A percentile compares a stretch with the other conserved stretches of the same genome.
These are phyloP conservation scores for Trachymyrmex septentrionalis DNA, from an alignment of 1,140 invertebrate genomes.

Conservation along the genomic window DNA sequence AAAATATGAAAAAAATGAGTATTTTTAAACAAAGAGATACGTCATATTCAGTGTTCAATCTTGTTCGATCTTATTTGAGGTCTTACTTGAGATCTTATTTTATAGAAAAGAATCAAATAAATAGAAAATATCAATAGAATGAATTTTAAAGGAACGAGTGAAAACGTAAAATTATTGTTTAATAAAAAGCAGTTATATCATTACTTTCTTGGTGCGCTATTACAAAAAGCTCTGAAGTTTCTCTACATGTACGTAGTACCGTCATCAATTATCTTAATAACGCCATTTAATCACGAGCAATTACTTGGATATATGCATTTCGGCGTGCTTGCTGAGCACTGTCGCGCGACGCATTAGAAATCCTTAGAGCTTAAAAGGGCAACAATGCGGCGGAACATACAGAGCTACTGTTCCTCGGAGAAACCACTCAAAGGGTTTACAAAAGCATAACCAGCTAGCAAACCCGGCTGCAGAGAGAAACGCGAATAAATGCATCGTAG, in stretches of 20 bases:
- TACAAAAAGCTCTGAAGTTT: slow-evolving; percentile 2
- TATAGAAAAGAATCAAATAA: not conserved
- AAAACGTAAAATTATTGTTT: not conserved
- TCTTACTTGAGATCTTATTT: too few relatives aligned
- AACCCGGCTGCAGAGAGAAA: slow-evolving; percentile 42
- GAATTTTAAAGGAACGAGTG: not conserved
- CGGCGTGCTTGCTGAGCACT: slow-evolving; percentile 8
- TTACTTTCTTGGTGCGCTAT: not conserved
- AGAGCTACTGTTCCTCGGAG: slow-evolving; percentile 58
- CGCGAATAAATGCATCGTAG: slow-evolving; percentile 63
- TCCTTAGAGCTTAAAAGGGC: slow-evolving; percentile 67
- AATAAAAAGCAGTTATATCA: not conserved
- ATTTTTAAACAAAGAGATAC: not conserved
- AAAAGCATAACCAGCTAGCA: slow-evolving; percentile 60
- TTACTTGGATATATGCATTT: slow-evolving; percentile 61
- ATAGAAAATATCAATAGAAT: not conserved
- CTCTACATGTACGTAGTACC: not conserved
- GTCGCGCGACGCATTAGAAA: slow-evolving; percentile 61
- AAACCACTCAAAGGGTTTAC: slow-evolving; percentile 60
- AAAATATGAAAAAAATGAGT: not conserved
- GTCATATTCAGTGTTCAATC: not conserved
- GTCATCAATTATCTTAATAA: slow-evolving; percentile 62
- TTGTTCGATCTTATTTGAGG: not conserved
- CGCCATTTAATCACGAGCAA: slow-evolving; percentile 58
- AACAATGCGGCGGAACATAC: slow-evolving; percentile 58